A percentile compares a stretch with the other conserved stretches of the same genome.
These are phyloP conservation scores for Argynnis bischoffii DNA, from an alignment of 2,888 invertebrate genomes.

Conservation along the genomic window DNA sequence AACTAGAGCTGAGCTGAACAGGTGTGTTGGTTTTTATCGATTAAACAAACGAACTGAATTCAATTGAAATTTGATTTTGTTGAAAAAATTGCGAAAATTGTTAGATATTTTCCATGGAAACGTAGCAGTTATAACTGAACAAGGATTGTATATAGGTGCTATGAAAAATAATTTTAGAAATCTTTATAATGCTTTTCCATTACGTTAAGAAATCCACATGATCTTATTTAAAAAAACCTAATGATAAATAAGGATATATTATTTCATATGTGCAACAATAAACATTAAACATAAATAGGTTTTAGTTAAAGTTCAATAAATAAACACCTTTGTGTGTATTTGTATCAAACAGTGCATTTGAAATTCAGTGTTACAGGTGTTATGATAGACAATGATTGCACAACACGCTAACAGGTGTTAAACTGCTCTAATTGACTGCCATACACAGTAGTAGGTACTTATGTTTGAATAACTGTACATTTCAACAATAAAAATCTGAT, in stretches of 20 bases:
- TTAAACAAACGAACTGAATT: slow-evolving; percentile 22
- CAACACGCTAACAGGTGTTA: slow-evolving; percentile 13
- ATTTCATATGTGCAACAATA: no score
- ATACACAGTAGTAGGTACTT: not conserved
- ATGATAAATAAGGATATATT: no score
- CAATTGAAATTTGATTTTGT: slow-evolving; percentile 4
- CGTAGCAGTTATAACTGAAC: no score
- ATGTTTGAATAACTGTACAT: slow-evolving; percentile 11
- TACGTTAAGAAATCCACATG: no score
- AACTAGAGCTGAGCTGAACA: slow-evolving; percentile 20
- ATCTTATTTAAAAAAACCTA: no score
- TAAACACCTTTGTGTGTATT: not conserved
- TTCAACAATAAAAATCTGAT: not conserved
- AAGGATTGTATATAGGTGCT: no score
- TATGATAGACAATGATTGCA: slow-evolving; percentile 13
- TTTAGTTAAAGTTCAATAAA: not conserved
- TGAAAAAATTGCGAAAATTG: no score
- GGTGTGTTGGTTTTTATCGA: slow-evolving; percentile 27
- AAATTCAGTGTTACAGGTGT: slow-evolving; percentile 5
- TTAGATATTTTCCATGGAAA: not conserved
- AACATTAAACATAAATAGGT: not conserved
- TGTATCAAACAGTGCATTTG: not conserved
- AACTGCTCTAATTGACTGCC: slow-evolving; percentile 8
- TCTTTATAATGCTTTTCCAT: no score
- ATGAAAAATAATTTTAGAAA: no score